Percentiles rank a stretch among this genome's conserved stretches.
Evolutionary conservation across 2,797 vertebrate species (phyloP).

Genomic region (Hippoglossus hippoglossus): DNA sequence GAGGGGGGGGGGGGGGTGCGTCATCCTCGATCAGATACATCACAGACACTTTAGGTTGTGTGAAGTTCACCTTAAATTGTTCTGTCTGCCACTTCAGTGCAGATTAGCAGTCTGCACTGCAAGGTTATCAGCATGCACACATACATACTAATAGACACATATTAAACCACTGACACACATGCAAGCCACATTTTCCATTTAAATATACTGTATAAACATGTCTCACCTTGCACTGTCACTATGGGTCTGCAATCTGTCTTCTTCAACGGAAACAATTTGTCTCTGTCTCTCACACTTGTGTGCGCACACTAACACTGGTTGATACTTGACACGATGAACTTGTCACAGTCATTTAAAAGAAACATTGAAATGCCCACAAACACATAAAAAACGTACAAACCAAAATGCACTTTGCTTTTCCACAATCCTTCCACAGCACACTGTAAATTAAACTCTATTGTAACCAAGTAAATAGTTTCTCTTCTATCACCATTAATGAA

Average conservation of each 20-base stretch:
- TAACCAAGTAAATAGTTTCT: not conserved
- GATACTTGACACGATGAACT: constrained; percentile 34
- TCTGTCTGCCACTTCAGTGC: constrained; percentile 1
- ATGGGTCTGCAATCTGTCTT: constrained; percentile 33
- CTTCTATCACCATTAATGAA: not conserved
- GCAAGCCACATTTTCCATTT: constrained; percentile 34
- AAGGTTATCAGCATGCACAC: constrained; percentile 34
- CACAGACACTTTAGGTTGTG: constrained; percentile 33
- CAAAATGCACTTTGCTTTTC: not conserved
- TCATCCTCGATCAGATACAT: constrained; percentile 48
- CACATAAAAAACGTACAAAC: constrained; percentile 13
- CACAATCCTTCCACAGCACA: not conserved
- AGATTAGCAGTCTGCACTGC: constrained; percentile 31
- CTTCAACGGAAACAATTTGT: constrained; percentile 18
- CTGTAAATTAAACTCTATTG: not conserved
- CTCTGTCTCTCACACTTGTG: not conserved
- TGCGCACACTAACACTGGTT: constrained; percentile 10
- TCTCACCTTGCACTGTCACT: not conserved
- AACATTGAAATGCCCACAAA: constrained; percentile 29
- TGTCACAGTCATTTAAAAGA: constrained; percentile 41
- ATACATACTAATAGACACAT: constrained; percentile 35
- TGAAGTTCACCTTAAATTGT: constrained; percentile 53
- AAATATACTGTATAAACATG: constrained; percentile 44
- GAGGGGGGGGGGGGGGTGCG: constrained; percentile 13
- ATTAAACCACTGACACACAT: constrained; percentile 1